Conservation (phyloP, 2,113 vertebrate genomes). For the Galemys pyrenaicus region DNA sequence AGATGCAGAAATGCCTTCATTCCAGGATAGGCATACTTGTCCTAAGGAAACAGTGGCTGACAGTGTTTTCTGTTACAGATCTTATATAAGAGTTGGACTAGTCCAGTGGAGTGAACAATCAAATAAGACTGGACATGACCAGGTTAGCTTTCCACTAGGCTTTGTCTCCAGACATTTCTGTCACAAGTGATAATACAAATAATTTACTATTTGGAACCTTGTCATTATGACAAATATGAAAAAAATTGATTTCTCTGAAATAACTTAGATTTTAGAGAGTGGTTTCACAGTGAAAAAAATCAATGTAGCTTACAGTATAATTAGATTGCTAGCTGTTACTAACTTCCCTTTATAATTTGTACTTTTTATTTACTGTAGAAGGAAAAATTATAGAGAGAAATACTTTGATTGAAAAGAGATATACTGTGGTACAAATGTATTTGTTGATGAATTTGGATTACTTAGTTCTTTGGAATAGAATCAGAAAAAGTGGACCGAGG, state of each 20-base stretch:
- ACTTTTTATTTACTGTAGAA: background rate
- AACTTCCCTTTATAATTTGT: conserved; percentile 32
- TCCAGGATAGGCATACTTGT: background rate
- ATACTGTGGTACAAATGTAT: background rate
- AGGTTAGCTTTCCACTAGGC: background rate
- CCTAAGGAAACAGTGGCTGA: background rate
- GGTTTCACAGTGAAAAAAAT: conserved; percentile 6
- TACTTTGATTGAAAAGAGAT: background rate
- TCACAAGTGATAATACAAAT: background rate
- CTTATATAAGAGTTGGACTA: conserved; percentile 17
- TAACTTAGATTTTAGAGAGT: conserved; percentile 6
- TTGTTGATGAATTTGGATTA: conserved; percentile 18
- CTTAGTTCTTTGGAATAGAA: conserved; percentile 8
- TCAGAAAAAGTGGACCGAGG: background rate
- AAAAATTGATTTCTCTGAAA: conserved; percentile 30
- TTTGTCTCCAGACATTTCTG: conserved; percentile 28
- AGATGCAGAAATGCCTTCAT: background rate
- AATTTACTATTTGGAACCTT: background rate
- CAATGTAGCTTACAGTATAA: background rate
- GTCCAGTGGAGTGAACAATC: background rate
- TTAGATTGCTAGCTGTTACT: conserved; percentile 6
- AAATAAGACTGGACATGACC: background rate
- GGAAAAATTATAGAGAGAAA: background rate
- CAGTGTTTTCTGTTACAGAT: conserved; percentile 21
- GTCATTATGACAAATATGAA: background rate